Conservation (phyloP, 2,113 vertebrate genomes). For the Grammatotria lemairii region DNA sequence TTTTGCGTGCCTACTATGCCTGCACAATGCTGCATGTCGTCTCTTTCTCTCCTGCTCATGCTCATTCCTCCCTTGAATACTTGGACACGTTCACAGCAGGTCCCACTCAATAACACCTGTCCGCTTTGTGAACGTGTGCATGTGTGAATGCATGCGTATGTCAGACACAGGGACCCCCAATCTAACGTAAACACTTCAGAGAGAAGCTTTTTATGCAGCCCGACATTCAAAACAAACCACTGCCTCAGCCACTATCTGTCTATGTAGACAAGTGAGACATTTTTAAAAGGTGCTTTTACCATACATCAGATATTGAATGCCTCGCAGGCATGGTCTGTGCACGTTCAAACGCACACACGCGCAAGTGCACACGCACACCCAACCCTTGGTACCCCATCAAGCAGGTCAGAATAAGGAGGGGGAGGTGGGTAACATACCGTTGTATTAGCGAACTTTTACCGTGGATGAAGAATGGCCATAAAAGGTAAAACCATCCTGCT, state of each 20-base stretch:
- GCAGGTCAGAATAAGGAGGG: constrained; percentile 55
- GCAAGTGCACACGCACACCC: neutral
- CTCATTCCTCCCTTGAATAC: neutral
- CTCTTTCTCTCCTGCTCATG: neutral
- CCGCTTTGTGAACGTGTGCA: neutral
- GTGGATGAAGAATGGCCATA: constrained; percentile 68
- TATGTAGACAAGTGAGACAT: constrained; percentile 22
- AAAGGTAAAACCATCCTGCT: constrained; percentile 65
- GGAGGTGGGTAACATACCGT: constrained; percentile 41
- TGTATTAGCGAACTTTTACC: constrained; percentile 64
- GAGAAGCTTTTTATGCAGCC: constrained; percentile 53
- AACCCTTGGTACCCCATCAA: constrained; percentile 30
- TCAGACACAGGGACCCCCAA: neutral
- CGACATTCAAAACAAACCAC: constrained; percentile 57
- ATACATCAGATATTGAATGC: constrained; percentile 6
- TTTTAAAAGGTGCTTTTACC: constrained; percentile 59
- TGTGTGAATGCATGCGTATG: neutral
- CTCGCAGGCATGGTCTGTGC: neutral
- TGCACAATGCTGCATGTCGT: neutral
- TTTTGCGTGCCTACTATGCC: neutral
- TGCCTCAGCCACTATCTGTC: constrained; percentile 31
- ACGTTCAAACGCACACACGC: neutral
- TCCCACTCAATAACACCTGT: constrained; percentile 46
- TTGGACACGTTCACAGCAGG: constrained; percentile 12
- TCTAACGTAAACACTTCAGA: constrained; percentile 62